Base-by-base conservation (phyloP, 1,140 invertebrate genomes). In the Zophobas atratus region DNA sequence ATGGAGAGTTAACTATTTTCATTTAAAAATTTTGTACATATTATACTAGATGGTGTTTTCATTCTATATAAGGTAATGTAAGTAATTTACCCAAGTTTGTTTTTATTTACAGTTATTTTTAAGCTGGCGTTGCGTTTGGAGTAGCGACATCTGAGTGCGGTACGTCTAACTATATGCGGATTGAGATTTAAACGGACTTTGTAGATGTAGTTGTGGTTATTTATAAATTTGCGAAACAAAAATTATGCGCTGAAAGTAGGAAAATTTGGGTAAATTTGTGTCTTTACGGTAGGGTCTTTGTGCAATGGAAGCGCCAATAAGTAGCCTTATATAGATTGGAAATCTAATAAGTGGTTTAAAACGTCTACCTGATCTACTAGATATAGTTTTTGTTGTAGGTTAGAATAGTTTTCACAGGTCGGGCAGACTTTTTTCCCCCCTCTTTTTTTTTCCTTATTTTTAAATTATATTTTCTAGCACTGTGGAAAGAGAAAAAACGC, bases 31-130 rank as follows among this genome's bases (percentile, higher is more conserved):
- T 20, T 20, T 63, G 57, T 63, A 63, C 57, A 41, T 38, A 63
- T 39, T 63, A 63, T 63, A 75, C 20, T 60, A 32, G 51, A 46
- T 51, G 36, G 60, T 53, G 46, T 70, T 76, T 63, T 49, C 57
- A 51, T 33, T 75, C 73, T 63, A 60, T 75, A 75, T 75, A 63
- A 75, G 71, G 71, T 55, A 43, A 73, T 73, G 35, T 72, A 72
- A 72, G 36, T 72, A 39, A 75, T 57, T 75, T 75, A 57, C 72
- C 53, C 51, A 56, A 57, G 56, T 75, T 57, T 75, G 39, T 8
- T 74, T 74, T 57, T 70, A 70, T 67, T 38, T 55, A 70, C 43
- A 48, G 70, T 72, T 72, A 38, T 55, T 53, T 72, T 72, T 72
- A 72, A 72, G 60, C 39, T 67, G 60, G 60, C 60, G 60, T 43